phyloP scores from a whole-genome alignment of 2,113 vertebrate species.

The Ondatra zibethicus region DNA sequence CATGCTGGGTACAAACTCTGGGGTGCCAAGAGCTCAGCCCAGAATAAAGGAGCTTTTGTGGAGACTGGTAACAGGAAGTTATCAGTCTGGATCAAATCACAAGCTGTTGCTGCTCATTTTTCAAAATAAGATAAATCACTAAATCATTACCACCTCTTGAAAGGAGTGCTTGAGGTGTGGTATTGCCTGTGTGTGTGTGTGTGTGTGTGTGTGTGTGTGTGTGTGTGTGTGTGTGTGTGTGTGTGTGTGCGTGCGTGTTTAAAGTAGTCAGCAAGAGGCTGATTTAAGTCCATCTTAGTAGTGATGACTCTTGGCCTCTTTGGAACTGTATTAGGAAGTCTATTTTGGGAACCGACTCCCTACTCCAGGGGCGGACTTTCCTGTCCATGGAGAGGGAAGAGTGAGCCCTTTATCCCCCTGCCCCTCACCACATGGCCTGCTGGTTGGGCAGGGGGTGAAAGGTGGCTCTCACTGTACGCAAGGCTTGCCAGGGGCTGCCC shows the following conservation, averaged over 20 bases:
- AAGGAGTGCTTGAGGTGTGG: neutral
- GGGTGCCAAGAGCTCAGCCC: slow-evolving; percentile 88
- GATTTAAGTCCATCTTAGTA: slow-evolving; percentile 71
- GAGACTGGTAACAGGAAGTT: slow-evolving; percentile 93
- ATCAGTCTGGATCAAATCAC: slow-evolving; percentile 89
- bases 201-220: neutral
- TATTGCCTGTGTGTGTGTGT: neutral
- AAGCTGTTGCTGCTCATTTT: slow-evolving; percentile 77
- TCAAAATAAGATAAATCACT: slow-evolving; percentile 76
- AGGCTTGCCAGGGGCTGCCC: slow-evolving; percentile 16
- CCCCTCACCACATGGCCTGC: slow-evolving; percentile 65
- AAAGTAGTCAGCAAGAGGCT: slow-evolving; percentile 61
- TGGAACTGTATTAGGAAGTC: slow-evolving; percentile 83
- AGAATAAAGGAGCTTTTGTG: slow-evolving; percentile 90
- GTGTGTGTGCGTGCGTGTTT: neutral
- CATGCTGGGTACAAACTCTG: slow-evolving; percentile 86
- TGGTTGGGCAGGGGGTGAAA: slow-evolving; percentile 81
- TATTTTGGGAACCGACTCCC: slow-evolving; percentile 75
- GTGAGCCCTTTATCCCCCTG: slow-evolving; percentile 83
- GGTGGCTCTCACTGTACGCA: slow-evolving; percentile 78
- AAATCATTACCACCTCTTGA: slow-evolving; percentile 45
- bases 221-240: neutral
- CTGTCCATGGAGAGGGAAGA: slow-evolving; percentile 79
- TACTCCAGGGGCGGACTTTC: slow-evolving; percentile 73
- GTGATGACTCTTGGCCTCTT: slow-evolving; percentile 78